phyloP scores from a whole-genome alignment of 2,113 vertebrate species.

The Pongo pygmaeus region DNA sequence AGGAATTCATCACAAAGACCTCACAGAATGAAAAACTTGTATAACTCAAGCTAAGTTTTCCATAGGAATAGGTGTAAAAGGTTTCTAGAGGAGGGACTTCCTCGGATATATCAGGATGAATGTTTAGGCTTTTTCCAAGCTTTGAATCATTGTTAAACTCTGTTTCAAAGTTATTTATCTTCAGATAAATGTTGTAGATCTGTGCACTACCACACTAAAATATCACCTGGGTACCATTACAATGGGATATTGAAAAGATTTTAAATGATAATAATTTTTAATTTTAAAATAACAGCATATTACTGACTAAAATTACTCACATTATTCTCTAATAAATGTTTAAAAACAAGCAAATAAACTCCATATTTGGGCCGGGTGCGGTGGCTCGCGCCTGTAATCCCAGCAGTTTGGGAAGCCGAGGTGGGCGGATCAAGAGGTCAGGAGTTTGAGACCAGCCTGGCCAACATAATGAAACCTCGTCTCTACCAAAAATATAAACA shows the following conservation, averaged over 20 bases:
- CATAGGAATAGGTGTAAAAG: background rate
- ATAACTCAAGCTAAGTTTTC: background rate
- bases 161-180: background rate
- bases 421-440: too few relatives aligned
- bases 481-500: too few relatives aligned
- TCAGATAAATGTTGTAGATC: background rate
- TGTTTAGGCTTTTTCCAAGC: background rate
- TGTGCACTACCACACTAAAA: background rate
- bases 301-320: background rate
- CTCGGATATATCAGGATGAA: background rate
- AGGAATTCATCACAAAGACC: background rate
- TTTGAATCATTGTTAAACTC: background rate
- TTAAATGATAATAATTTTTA: background rate
- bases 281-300: background rate
- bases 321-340: background rate
- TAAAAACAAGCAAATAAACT: background rate
- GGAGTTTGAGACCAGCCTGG: too few relatives aligned
- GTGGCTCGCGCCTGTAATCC: too few relatives aligned
- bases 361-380: background rate
- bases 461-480: too few relatives aligned
- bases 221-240: background rate
- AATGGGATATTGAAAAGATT: background rate
- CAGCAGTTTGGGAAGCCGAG: too few relatives aligned
- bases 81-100: background rate
- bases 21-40: background rate